Evolutionary conservation across 1,140 invertebrate species (phyloP).

Genomic region (Drosophila novamexicana): DNA sequence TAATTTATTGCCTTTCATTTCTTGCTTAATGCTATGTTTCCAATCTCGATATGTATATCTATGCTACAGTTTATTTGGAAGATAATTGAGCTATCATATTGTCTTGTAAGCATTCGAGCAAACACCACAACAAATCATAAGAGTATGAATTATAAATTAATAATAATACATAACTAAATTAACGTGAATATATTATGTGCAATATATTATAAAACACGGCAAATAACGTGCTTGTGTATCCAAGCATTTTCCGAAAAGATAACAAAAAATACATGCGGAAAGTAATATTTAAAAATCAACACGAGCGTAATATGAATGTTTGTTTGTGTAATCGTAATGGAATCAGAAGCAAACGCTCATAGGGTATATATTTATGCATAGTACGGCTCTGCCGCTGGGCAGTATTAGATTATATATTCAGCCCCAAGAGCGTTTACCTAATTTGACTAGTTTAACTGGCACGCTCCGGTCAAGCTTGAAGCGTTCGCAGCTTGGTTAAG

Average conservation of each 20-base stretch:
- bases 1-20: slow-evolving; percentile 75
- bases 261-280: slow-evolving; percentile 79
- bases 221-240: slow-evolving; percentile 32
- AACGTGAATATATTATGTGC: slow-evolving; percentile 54
- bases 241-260: slow-evolving; percentile 46
- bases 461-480: slow-evolving; percentile 14
- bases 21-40: slow-evolving; percentile 66
- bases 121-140: slow-evolving; percentile 65
- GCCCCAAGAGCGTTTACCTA: slow-evolving; percentile 45
- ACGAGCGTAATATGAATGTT: slow-evolving; percentile 68
- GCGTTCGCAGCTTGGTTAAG: slow-evolving; percentile 33
- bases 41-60: slow-evolving; percentile 71
- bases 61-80: slow-evolving; percentile 73
- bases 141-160: slow-evolving; percentile 29
- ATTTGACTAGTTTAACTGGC: slow-evolving; percentile 67
- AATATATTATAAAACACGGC: slow-evolving; percentile 40
- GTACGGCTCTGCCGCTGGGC: slow-evolving; percentile 48
- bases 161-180: slow-evolving; percentile 42
- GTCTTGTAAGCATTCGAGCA: slow-evolving; percentile 64
- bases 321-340: slow-evolving; percentile 74
- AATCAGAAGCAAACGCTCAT: slow-evolving; percentile 57
- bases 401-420: slow-evolving; percentile 20
- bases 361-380: slow-evolving; percentile 6
- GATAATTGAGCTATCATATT: slow-evolving; percentile 70
- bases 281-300: slow-evolving; percentile 80